phyloP scores from a whole-genome alignment of 1,140 invertebrate species.

The Chymomyza costata region DNA sequence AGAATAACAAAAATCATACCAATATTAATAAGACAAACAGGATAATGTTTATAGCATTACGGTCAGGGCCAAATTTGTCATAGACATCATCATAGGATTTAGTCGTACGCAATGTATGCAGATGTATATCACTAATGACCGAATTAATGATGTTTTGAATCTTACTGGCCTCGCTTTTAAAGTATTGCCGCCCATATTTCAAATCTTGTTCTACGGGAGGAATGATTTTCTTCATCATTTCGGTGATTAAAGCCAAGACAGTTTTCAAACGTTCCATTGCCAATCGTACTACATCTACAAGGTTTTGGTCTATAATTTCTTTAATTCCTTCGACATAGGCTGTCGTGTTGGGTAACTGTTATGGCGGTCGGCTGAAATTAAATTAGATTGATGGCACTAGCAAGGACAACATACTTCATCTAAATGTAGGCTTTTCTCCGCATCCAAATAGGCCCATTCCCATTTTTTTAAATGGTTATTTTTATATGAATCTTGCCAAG shows the following conservation, averaged over 20 bases:
- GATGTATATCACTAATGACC: slow-evolving; percentile 35
- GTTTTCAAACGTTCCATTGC: slow-evolving; percentile 9
- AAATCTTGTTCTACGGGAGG: slow-evolving; percentile 28
- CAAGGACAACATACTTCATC: slow-evolving; percentile 21
- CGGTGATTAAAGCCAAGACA: slow-evolving; percentile 9
- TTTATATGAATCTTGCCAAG: too few relatives aligned
- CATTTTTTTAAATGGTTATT: slow-evolving; percentile 79
- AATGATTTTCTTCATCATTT: slow-evolving; percentile 1
- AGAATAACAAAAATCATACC: slow-evolving; percentile 33
- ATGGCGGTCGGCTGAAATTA: too few relatives aligned
- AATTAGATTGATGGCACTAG: not conserved
- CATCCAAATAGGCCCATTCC: slow-evolving; percentile 79
- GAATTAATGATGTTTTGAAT: slow-evolving; percentile 36
- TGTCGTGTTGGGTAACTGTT: slow-evolving; percentile 35
- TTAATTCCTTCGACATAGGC: slow-evolving; percentile 14
- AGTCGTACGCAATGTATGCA: slow-evolving; percentile 22
- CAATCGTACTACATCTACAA: slow-evolving; percentile 1
- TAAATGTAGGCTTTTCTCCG: slow-evolving; percentile 36
- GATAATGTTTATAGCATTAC: slow-evolving; percentile 45
- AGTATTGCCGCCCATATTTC: slow-evolving; percentile 3
- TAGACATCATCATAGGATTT: slow-evolving; percentile 49
- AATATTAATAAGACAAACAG: slow-evolving; percentile 76
- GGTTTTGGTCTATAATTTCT: not conserved
- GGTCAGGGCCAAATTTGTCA: slow-evolving; percentile 32
- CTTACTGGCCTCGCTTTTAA: slow-evolving; percentile 7